phyloP scores from a whole-genome alignment of 1,140 invertebrate species.

The Drosophila pandora region DNA sequence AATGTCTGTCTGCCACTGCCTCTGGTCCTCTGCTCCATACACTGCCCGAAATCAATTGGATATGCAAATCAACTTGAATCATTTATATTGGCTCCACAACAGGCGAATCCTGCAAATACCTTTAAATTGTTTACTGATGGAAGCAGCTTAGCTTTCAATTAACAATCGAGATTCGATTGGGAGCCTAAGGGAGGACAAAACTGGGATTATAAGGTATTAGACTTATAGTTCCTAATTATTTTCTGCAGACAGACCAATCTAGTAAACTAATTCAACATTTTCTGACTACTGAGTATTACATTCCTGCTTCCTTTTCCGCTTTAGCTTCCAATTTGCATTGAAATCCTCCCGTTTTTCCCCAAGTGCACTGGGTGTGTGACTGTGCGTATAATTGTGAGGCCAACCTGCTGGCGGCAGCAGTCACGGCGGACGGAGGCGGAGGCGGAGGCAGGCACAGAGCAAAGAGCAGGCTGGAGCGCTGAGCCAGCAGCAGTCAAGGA shows the following conservation, averaged over 20 bases:
- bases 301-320: background rate
- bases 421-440: background rate
- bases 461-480: constrained; percentile 45
- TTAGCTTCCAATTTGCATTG: background rate
- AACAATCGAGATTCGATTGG: background rate
- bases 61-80: constrained; percentile 25
- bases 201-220: too few relatives aligned
- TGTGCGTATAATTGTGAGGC: constrained; percentile 76
- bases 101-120: background rate
- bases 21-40: constrained; percentile 1
- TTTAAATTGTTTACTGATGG: background rate
- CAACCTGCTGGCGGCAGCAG: constrained; percentile 46
- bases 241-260: too few relatives aligned
- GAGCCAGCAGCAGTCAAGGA: constrained; percentile 31
- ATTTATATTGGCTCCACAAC: constrained; percentile 13
- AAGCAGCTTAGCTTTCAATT: background rate
- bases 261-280: background rate
- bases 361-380: constrained; percentile 59
- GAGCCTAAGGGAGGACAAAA: background rate
- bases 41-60: constrained; percentile 33
- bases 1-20: constrained; percentile 35
- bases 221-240: too few relatives aligned
- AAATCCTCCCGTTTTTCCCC: constrained; percentile 2
- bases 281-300: background rate
- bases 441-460: constrained; percentile 14